These are phyloP conservation scores for Zaprionus tsacasi DNA, from an alignment of 1,140 invertebrate species.

Conservation along the genomic window DNA sequence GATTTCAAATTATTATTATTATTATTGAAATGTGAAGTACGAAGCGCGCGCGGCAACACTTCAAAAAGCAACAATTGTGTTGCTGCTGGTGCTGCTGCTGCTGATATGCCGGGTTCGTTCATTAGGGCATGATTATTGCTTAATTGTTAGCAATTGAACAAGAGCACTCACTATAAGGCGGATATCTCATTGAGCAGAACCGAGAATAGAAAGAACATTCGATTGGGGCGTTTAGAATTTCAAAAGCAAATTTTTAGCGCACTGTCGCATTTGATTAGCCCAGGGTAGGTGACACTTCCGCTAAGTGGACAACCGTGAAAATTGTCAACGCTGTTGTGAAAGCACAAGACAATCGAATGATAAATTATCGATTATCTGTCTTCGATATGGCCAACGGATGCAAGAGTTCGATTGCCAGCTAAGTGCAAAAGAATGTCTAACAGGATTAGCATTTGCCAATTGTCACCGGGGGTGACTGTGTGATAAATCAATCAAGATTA, in stretches of 20 bases:
- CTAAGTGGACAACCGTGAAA: slow-evolving; percentile 83
- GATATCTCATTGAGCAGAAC: slow-evolving; percentile 59
- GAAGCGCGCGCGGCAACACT: slow-evolving; percentile 55
- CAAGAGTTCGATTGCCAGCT: slow-evolving; percentile 10
- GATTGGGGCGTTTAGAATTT: slow-evolving; percentile 55
- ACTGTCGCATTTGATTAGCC: slow-evolving; percentile 26
- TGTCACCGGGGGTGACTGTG: slow-evolving; percentile 11
- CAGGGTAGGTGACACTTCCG: slow-evolving; percentile 64
- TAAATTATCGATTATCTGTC: slow-evolving; percentile 54
- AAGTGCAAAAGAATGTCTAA: slow-evolving; percentile 80
- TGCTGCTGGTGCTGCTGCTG: slow-evolving; percentile 31
- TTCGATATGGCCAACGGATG: slow-evolving; percentile 6
- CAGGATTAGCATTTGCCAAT: slow-evolving; percentile 66
- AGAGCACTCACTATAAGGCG: slow-evolving; percentile 44
- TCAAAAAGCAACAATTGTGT: slow-evolving; percentile 70
- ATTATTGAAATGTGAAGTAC: slow-evolving; percentile 14
- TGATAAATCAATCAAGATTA: slow-evolving; percentile 83
- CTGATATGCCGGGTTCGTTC: slow-evolving; percentile 39
- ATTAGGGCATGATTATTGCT: slow-evolving; percentile 79
- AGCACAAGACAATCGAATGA: slow-evolving; percentile 72
- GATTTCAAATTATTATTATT: not conserved
- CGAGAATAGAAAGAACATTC: not conserved
- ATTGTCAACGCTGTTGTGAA: slow-evolving; percentile 72
- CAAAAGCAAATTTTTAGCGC: slow-evolving; percentile 28
- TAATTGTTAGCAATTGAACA: slow-evolving; percentile 64